Base-by-base conservation (phyloP, 1,140 invertebrate genomes). In the Neodiprion fabricii region DNA sequence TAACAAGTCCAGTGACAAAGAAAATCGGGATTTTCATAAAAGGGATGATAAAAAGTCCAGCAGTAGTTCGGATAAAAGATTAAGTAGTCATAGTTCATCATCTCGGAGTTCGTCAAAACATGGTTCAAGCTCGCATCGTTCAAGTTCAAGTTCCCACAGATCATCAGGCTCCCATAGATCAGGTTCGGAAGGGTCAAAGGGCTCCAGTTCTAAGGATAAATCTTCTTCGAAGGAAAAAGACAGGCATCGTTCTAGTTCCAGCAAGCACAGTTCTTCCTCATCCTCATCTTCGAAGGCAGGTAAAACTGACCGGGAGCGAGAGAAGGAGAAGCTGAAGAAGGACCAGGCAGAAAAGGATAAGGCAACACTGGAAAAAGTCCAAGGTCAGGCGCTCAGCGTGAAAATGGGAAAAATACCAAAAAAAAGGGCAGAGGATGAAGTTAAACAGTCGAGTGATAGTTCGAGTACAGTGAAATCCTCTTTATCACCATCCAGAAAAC, bases 381-480 rank as follows among this genome's bases (percentile, higher is more conserved):
- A 92, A 82, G 90, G 91, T 11, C 92, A 91, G 65, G 89, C 90
- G 67, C 87, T 93, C 75, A 90, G 92, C 73, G 83, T 83, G 8
- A 94, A 94, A 87, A 83, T 95, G 21, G 93, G 93, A 40, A 93
- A 94, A 86, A 95, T 95, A 80, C 94, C 94, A 12, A 96, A 94
- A 85, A 92, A 94, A 73, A 89, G 87, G 77, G 74, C 72, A 23
- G 86, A 87, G 10, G 86, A 86, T 81, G 88, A 88, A 80, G 89
- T 85, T 73, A 82, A n/a, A 88, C 87, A 85, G 75, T 80, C 81
- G 8, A 84, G 80, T 72, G 72, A 75, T 72, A 83, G 84, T 12
- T 40, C 28, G 28, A 40, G 28, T 5, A 40, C 28, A 40, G 28
- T 40, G 28, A 83, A 86, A 12, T 75, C 81, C 1, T 72, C 70